A percentile compares a stretch with the other conserved stretches of the same genome.
These are phyloP conservation scores for Microtus pennsylvanicus DNA, from an alignment of 2,113 vertebrate genomes.

Conservation along the genomic window DNA sequence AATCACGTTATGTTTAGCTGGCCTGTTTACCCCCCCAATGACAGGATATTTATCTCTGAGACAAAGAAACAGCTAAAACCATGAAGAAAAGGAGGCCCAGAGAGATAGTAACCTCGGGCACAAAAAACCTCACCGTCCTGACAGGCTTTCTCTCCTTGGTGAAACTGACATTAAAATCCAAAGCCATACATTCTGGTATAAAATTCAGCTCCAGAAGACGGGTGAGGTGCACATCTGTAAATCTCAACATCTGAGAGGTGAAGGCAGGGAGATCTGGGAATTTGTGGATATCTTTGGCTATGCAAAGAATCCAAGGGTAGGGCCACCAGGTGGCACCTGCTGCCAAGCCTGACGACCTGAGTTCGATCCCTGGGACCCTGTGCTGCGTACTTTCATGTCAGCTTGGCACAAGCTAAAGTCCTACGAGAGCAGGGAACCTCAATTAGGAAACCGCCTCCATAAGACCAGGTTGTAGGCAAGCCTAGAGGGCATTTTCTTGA, in stretches of 20 bases:
- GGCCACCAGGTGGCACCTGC: not conserved
- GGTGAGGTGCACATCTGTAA: not conserved
- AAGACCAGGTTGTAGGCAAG: not conserved
- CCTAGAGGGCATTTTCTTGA: not conserved
- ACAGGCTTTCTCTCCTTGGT: constrained; percentile 4
- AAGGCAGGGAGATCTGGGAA: too few species aligned
- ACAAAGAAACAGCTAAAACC: not conserved
- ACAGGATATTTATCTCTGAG: not conserved
- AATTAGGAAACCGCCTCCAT: not conserved
- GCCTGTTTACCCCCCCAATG: not conserved
- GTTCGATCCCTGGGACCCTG: not conserved
- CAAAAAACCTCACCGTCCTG: not conserved
- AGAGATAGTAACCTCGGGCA: not conserved
- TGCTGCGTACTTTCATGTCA: not conserved
- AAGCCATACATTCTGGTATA: not conserved
- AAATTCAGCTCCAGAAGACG: not conserved
- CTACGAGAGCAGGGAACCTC: not conserved
- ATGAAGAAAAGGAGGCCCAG: not conserved
- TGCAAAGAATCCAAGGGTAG: not conserved
- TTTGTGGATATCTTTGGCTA: not conserved
- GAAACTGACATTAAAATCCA: not conserved
- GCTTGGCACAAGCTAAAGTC: not conserved
- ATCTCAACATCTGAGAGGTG: not conserved
- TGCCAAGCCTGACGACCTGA: not conserved
- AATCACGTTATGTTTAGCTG: not conserved